These are phyloP conservation scores for Pachliopta kotzebuea DNA, from an alignment of 2,888 invertebrate genomes.

Conservation along the genomic window DNA sequence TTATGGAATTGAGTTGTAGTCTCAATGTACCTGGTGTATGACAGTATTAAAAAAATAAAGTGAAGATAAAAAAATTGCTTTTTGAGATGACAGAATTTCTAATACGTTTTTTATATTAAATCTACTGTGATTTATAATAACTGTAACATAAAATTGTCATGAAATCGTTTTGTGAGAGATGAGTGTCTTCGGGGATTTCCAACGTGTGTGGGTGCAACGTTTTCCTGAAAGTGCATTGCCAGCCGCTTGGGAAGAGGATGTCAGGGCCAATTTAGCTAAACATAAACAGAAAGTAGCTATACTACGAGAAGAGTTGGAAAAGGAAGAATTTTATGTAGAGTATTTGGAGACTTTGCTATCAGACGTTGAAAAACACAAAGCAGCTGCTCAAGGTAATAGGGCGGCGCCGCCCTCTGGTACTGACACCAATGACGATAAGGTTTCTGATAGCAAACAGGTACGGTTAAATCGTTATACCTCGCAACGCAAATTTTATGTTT, in stretches of 20 bases:
- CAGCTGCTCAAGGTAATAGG: slow-evolving; percentile 70
- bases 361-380: slow-evolving; percentile 92
- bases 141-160: slow-evolving; percentile 74
- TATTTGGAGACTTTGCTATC: slow-evolving; percentile 91
- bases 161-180: slow-evolving; percentile 82
- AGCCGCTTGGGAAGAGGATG: slow-evolving; percentile 96
- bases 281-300: slow-evolving; percentile 92
- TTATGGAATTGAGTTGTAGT: slow-evolving; percentile 10
- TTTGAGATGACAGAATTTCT: slow-evolving; percentile 58
- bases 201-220: slow-evolving; percentile 94
- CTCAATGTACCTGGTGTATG: slow-evolving; percentile 4
- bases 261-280: slow-evolving; percentile 92
- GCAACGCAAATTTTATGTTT: neutral
- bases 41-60: slow-evolving; percentile 31
- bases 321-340: slow-evolving; percentile 94
- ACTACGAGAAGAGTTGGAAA: slow-evolving; percentile 91
- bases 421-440: slow-evolving; percentile 73
- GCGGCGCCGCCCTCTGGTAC: slow-evolving; percentile 74
- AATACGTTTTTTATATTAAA: slow-evolving; percentile 51
- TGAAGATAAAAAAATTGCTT: slow-evolving; percentile 42
- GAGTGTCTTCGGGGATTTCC: slow-evolving; percentile 95
- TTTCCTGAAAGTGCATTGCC: slow-evolving; percentile 95
- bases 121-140: slow-evolving; percentile 43
- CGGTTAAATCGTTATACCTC: slow-evolving; percentile 32
- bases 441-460: slow-evolving; percentile 73